Percentiles rank a stretch among this genome's conserved stretches.
These are phyloP conservation scores for Lacerta bilineata DNA, from an alignment of 2,797 vertebrate species.

Conservation along the genomic window DNA sequence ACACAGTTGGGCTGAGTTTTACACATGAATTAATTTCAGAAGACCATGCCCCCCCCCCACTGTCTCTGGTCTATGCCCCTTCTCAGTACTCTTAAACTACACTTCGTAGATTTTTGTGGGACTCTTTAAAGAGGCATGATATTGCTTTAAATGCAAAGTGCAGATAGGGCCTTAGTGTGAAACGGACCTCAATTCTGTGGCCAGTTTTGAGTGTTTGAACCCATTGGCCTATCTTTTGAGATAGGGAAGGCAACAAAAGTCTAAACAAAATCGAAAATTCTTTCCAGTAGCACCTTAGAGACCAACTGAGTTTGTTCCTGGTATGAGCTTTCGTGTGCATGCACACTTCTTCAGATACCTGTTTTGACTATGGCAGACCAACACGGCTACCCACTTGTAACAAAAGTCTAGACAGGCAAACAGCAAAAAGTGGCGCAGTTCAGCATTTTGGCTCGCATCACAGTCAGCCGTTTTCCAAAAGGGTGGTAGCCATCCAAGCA, in stretches of 20 bases:
- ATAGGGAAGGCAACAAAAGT: neutral
- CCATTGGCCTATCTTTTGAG: neutral
- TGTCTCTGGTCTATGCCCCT: neutral
- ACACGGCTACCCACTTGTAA: too few relatives aligned
- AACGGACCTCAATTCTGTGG: too few relatives aligned
- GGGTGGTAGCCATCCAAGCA: neutral
- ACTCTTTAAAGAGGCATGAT: too few relatives aligned
- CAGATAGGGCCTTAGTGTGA: neutral
- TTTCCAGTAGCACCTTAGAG: too few relatives aligned
- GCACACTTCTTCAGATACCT: too few relatives aligned
- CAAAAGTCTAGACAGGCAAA: neutral
- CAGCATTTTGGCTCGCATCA: neutral
- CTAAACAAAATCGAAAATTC: too few relatives aligned
- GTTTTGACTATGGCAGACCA: too few relatives aligned
- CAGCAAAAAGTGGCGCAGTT: neutral
- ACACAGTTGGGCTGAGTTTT: neutral
- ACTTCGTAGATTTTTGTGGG: too few relatives aligned
- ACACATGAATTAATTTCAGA: neutral
- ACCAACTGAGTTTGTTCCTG: too few relatives aligned
- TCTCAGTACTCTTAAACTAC: too few relatives aligned
- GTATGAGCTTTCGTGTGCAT: too few relatives aligned
- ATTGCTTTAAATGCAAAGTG: too few relatives aligned
- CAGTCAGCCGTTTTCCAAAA: neutral
- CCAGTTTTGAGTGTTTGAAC: neutral
- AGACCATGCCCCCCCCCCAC: rapidly evolving